Evolutionary conservation across 2,113 vertebrate genomes (phyloP).

Genomic region (Mohoua ochrocephala): DNA sequence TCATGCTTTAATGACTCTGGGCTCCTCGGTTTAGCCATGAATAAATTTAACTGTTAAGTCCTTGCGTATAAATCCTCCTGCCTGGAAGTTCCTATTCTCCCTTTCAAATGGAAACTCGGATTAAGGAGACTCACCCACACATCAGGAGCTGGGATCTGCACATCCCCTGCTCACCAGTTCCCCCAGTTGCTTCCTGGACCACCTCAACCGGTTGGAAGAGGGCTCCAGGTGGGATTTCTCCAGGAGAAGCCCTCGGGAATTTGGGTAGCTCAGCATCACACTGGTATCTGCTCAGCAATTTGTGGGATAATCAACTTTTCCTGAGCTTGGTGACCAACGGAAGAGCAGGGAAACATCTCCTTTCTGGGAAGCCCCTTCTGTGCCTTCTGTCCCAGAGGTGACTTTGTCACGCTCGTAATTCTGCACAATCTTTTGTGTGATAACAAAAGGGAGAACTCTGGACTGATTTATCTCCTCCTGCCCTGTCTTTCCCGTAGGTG

Average conservation of each 20-base stretch:
- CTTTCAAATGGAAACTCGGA: neutral
- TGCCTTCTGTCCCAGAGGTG: neutral
- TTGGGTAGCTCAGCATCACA: neutral
- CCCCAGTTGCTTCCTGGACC: neutral
- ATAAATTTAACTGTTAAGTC: conserved; percentile 48
- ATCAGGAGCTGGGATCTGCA: neutral
- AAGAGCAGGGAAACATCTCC: neutral
- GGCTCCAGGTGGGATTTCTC: neutral
- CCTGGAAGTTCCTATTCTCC: neutral
- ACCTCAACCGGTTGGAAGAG: neutral
- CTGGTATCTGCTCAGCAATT: neutral
- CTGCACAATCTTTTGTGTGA: neutral
- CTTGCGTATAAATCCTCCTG: neutral
- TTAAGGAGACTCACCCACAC: neutral
- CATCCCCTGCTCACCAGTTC: neutral
- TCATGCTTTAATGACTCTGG: conserved; percentile 57
- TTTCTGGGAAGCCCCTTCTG: neutral
- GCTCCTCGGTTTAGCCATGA: conserved; percentile 43
- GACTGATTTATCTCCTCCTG: neutral
- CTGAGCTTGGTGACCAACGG: neutral
- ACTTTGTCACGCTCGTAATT: neutral
- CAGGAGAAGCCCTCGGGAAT: neutral
- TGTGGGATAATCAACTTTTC: neutral
- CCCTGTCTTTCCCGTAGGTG: neutral
- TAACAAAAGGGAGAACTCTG: neutral